These are phyloP conservation scores for Pachydiplax longipennis DNA, from an alignment of 2,888 invertebrate genomes.

Conservation along the genomic window DNA sequence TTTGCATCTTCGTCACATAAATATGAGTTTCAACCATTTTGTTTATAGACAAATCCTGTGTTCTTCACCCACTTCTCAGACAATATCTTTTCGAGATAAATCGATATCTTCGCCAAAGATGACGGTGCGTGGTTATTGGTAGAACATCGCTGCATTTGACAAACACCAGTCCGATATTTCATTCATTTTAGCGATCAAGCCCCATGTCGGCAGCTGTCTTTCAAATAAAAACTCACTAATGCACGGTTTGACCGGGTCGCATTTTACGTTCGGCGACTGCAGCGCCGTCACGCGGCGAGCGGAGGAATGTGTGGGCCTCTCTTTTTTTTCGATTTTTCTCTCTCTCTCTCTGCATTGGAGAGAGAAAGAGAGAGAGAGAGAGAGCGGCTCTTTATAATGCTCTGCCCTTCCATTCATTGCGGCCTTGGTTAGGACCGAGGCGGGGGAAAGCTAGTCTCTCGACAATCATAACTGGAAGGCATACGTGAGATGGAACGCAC, in stretches of 20 bases:
- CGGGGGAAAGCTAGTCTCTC: neutral
- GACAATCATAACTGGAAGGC: neutral
- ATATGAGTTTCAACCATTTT: too few species aligned
- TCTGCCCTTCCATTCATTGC: constrained; percentile 35
- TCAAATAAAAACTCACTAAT: neutral
- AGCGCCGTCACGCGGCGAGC: neutral
- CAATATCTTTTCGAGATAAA: too few species aligned
- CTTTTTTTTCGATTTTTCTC: neutral
- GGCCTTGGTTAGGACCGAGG: constrained; percentile 14
- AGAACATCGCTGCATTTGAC: too few species aligned
- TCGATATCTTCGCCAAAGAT: too few species aligned
- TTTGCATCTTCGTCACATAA: too few species aligned
- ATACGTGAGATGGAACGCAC: neutral
- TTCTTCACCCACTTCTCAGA: too few species aligned
- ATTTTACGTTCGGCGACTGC: neutral
- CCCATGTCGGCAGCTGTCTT: neutral
- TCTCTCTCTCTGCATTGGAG: neutral
- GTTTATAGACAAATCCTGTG: too few species aligned
- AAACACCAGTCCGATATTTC: too few species aligned
- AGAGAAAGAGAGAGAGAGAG: neutral
- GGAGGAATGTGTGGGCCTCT: neutral
- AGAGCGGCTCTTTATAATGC: neutral
- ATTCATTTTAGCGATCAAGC: neutral
- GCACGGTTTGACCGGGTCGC: neutral
- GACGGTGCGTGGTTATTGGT: too few species aligned